A percentile compares a stretch with the other conserved stretches of the same genome.
phyloP scores from a whole-genome alignment of 2,888 invertebrate genomes.

The Harmothoe impar region DNA sequence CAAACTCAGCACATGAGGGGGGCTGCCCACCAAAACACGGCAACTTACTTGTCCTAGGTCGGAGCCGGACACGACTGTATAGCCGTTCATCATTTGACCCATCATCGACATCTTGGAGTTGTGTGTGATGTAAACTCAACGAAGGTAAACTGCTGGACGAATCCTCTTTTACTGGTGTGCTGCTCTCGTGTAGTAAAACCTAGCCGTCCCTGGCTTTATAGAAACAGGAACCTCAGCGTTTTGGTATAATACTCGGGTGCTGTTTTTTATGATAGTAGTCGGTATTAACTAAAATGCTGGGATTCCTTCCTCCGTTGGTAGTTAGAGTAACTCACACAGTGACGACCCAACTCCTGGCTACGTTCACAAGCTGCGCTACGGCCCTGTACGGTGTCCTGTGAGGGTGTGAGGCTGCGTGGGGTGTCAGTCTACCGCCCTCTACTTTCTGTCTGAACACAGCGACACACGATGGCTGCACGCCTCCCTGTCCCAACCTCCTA shows the following conservation, averaged over 20 bases:
- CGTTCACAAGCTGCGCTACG: slow-evolving; percentile 37
- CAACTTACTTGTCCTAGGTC: slow-evolving; percentile 54
- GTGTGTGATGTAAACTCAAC: background rate
- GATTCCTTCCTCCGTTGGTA: no score
- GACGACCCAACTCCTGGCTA: background rate
- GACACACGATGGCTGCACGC: background rate
- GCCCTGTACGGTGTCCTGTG: background rate
- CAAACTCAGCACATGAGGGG: no score
- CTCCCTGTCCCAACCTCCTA: background rate
- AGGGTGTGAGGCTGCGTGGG: background rate
- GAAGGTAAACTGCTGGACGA: background rate
- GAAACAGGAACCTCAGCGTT: no score
- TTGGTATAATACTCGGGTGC: no score
- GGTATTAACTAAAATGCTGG: no score
- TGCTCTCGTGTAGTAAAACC: no score
- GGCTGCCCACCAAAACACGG: background rate
- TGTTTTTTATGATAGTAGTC: no score
- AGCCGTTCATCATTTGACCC: slow-evolving; percentile 44
- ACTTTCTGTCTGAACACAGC: background rate
- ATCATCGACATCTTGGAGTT: slow-evolving; percentile 45
- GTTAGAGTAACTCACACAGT: background rate
- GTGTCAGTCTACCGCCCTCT: slow-evolving; percentile 12
- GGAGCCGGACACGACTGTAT: slow-evolving; percentile 24
- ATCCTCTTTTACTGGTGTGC: no score
- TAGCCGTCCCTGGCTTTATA: no score